phyloP scores from a whole-genome alignment of 2,113 vertebrate species.

The Pristiophorus japonicus region DNA sequence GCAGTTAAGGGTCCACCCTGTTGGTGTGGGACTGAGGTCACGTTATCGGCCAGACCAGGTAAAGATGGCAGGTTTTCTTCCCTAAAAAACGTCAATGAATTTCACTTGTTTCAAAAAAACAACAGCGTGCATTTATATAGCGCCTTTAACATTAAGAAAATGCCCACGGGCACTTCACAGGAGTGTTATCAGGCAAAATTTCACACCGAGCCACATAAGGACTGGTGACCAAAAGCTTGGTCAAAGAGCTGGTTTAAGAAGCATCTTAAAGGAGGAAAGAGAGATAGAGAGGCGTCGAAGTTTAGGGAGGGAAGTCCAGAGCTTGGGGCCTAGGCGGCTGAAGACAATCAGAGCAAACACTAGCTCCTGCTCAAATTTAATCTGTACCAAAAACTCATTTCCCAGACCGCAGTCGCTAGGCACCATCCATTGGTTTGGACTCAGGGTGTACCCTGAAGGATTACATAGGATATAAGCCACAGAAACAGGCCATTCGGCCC shows the following conservation, averaged over 20 bases:
- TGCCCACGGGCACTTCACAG: not conserved
- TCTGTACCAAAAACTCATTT: not conserved
- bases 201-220: too few relatives aligned
- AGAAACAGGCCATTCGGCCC: too few relatives aligned
- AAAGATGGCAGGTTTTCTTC: not conserved
- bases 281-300: not conserved
- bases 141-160: not conserved
- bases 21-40: not conserved
- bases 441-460: not conserved
- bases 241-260: not conserved
- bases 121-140: not conserved
- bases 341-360: not conserved
- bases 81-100: not conserved
- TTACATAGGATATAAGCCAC: too few relatives aligned
- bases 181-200: not conserved
- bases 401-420: not conserved
- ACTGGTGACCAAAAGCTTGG: too few relatives aligned
- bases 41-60: too few relatives aligned
- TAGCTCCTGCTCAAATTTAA: not conserved
- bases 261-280: not conserved
- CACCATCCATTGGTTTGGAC: not conserved
- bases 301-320: not conserved
- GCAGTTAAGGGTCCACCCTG: not conserved
- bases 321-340: not conserved
- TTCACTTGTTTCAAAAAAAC: not conserved